A percentile compares a stretch with the other conserved stretches of the same genome.
These are phyloP conservation scores for Isichthys henryi DNA, from an alignment of 2,113 vertebrate species.

Conservation along the genomic window DNA sequence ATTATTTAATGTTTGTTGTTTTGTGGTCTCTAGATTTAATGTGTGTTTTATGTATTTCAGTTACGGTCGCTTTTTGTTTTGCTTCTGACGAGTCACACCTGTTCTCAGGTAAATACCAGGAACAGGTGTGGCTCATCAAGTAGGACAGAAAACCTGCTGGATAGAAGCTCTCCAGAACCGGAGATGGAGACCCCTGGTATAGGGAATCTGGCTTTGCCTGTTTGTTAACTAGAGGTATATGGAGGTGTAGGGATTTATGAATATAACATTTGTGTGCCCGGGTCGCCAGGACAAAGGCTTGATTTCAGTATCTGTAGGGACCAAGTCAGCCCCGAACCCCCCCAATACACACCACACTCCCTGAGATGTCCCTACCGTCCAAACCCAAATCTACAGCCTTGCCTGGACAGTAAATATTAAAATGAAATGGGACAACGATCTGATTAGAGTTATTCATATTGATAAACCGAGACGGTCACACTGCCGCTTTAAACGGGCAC, in stretches of 20 bases:
- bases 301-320: not conserved
- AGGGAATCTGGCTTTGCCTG: not conserved
- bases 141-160: too few species aligned
- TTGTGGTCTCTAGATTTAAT: too few species aligned
- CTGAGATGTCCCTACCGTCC: not conserved
- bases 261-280: not conserved
- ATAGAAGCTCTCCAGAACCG: too few species aligned
- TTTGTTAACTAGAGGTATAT: not conserved
- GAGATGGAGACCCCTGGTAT: not conserved
- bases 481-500: constrained; percentile 51
- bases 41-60: too few species aligned
- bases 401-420: not conserved
- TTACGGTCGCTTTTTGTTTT: too few species aligned
- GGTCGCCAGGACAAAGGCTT: not conserved
- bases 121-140: too few species aligned
- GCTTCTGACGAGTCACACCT: too few species aligned
- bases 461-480: not conserved
- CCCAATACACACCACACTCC: not conserved
- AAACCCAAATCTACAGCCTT: not conserved
- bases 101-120: too few species aligned
- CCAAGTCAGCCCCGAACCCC: not conserved
- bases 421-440: not conserved
- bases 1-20: too few species aligned
- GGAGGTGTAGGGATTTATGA: not conserved
- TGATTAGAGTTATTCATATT: not conserved